A percentile compares a stretch with the other conserved stretches of the same genome.
These are phyloP conservation scores for Trematomus bernacchii DNA, from an alignment of 2,797 vertebrate genomes.

Conservation along the genomic window DNA sequence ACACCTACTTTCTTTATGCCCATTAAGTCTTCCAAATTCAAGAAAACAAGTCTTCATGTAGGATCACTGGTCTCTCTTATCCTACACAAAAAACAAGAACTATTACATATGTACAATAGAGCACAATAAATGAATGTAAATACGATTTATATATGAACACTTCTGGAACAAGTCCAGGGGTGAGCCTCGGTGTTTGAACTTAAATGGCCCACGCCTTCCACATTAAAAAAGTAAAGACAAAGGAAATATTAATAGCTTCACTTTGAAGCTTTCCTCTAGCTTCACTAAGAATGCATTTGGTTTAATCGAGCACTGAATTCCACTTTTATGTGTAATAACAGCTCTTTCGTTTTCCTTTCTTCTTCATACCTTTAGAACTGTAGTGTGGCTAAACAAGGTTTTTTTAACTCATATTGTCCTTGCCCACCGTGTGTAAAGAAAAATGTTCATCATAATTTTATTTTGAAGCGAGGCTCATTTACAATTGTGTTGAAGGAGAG, in stretches of 20 bases:
- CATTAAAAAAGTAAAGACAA: neutral
- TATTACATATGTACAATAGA: no score
- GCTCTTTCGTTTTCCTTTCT: conserved; percentile 19
- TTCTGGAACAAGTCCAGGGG: conserved; percentile 1
- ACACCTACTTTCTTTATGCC: neutral
- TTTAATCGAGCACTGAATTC: neutral
- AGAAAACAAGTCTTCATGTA: no score
- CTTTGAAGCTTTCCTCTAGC: neutral
- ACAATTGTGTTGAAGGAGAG: neutral
- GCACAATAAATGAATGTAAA: no score
- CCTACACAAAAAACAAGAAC: neutral
- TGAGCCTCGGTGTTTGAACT: neutral
- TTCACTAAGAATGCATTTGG: conserved; percentile 6
- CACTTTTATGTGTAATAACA: conserved; percentile 2
- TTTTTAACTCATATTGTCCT: conserved; percentile 18
- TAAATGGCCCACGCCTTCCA: neutral
- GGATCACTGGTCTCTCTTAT: neutral
- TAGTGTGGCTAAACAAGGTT: conserved; percentile 33
- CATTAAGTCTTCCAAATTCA: neutral
- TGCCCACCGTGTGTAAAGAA: neutral
- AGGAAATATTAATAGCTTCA: conserved; percentile 15
- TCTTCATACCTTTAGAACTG: conserved; percentile 23
- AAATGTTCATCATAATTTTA: conserved; percentile 13
- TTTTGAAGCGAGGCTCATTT: neutral
- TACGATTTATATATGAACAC: no score